Percentiles rank a stretch among this genome's conserved stretches.
These are phyloP conservation scores for Phycodurus eques DNA, from an alignment of 2,113 vertebrate genomes.

Conservation along the genomic window DNA sequence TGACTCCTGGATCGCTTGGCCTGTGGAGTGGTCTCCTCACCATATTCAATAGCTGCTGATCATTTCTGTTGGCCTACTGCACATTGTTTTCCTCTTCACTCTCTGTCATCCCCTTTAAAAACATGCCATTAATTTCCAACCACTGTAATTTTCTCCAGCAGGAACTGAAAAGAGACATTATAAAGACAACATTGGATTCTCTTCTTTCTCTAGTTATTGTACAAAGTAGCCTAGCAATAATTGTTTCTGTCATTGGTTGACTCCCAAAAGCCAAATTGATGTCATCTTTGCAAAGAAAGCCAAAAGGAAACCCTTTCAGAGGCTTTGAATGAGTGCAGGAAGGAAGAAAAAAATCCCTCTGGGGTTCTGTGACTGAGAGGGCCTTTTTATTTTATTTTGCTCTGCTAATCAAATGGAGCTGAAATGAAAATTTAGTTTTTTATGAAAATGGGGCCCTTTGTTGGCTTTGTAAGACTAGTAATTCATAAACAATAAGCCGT, in stretches of 20 bases:
- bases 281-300: constrained; percentile 94
- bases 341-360: constrained; percentile 80
- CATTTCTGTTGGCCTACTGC: constrained; percentile 89
- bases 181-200: constrained; percentile 82
- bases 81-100: constrained; percentile 55
- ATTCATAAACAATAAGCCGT: constrained; percentile 98
- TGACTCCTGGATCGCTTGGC: neutral
- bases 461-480: constrained; percentile 94
- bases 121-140: constrained; percentile 87
- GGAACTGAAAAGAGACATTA: constrained; percentile 48
- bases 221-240: constrained; percentile 92
- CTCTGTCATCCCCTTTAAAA: constrained; percentile 45
- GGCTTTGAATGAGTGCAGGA: constrained; percentile 85
- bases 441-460: constrained; percentile 97
- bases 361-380: constrained; percentile 84
- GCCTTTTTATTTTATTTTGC: constrained; percentile 93
- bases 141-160: constrained; percentile 80
- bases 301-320: constrained; percentile 94
- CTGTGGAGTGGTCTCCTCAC: neutral
- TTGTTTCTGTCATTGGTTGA: constrained; percentile 97
- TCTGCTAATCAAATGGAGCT: constrained; percentile 99
- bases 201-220: constrained; percentile 88
- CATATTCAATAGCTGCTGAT: constrained; percentile 82
- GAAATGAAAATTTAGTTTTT: constrained; percentile 99
- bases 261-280: constrained; percentile 93